A percentile compares a stretch with the other conserved stretches of the same genome.
phyloP scores from a whole-genome alignment of 2,113 vertebrate species.

The Scatophagus argus region DNA sequence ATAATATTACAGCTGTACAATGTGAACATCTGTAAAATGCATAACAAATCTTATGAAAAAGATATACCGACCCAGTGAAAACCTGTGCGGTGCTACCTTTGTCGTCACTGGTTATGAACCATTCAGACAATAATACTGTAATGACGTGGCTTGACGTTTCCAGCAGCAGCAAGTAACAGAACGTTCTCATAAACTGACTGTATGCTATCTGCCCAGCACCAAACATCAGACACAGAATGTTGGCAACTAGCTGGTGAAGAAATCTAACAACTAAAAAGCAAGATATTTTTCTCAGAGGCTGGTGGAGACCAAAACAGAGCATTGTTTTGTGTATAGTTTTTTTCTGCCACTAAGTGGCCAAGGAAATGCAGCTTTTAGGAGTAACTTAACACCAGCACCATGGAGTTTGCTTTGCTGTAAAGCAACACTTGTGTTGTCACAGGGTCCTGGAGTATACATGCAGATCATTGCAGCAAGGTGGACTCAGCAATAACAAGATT shows the following conservation, averaged over 20 bases:
- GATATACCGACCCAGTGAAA: background rate
- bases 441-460: background rate
- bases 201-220: background rate
- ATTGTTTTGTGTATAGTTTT: too few species aligned
- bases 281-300: background rate
- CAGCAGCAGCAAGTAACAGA: background rate
- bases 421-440: background rate
- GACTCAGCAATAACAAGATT: background rate
- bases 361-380: background rate
- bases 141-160: background rate
- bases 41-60: background rate
- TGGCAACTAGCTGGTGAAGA: background rate
- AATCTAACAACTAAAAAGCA: background rate
- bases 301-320: constrained; percentile 2
- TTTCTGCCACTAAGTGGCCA: background rate
- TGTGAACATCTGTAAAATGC: too few species aligned
- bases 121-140: background rate
- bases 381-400: background rate
- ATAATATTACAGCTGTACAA: too few species aligned
- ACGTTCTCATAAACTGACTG: background rate
- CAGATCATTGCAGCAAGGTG: background rate
- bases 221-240: background rate
- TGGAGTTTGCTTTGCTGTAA: background rate
- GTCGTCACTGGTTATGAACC: background rate
- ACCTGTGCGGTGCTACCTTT: background rate